Evolutionary conservation across 2,113 vertebrate species (phyloP).

Genomic region (Eulemur macaco): DNA sequence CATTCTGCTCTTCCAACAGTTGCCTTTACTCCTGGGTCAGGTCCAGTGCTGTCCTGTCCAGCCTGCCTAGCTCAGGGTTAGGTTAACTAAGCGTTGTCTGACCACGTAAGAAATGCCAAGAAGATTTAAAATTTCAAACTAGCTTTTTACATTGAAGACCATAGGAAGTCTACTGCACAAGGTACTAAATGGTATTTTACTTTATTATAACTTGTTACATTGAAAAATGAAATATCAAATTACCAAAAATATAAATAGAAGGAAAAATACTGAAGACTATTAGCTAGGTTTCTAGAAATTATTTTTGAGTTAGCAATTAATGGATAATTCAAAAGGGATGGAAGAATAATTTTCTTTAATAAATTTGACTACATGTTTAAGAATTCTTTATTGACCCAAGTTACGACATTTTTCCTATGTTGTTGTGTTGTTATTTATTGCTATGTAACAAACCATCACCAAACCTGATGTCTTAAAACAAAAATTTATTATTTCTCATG

Average conservation of each 20-base stretch:
- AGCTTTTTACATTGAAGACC: neutral
- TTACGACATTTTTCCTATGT: neutral
- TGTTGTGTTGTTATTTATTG: neutral
- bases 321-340: neutral
- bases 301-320: neutral
- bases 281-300: neutral
- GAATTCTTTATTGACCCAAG: neutral
- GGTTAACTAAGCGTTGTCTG: neutral
- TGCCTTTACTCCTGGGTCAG: neutral
- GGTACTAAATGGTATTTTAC: neutral
- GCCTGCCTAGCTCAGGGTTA: neutral
- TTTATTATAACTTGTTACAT: neutral
- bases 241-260: neutral
- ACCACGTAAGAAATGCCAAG: neutral
- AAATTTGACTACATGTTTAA: neutral
- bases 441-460: neutral
- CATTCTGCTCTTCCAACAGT: neutral
- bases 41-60: neutral
- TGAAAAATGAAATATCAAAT: slow-evolving; percentile 26
- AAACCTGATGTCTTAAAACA: neutral
- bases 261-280: neutral
- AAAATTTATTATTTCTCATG: neutral
- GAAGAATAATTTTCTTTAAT: neutral
- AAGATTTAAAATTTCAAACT: slow-evolving; percentile 29
- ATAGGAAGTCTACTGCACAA: neutral